These are phyloP conservation scores for Sprattus sprattus DNA, from an alignment of 2,113 vertebrate species.

Conservation along the genomic window DNA sequence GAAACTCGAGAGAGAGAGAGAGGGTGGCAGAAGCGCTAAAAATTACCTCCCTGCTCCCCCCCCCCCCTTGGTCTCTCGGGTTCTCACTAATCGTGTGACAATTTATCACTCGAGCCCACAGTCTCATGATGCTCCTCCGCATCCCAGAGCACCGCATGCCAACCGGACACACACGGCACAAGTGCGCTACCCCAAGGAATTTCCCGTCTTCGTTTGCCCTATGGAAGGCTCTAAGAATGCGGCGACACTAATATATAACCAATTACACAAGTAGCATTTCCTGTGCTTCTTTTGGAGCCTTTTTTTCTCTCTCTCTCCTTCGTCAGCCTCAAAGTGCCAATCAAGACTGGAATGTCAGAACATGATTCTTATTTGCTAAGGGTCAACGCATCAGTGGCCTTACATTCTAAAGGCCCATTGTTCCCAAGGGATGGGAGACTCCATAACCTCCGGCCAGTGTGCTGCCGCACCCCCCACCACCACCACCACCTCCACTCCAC, in stretches of 20 bases:
- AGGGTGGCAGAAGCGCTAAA: not conserved
- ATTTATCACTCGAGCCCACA: conserved; percentile 19
- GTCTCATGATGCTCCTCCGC: conserved; percentile 12
- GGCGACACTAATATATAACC: conserved; percentile 73
- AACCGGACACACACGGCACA: conserved; percentile 33
- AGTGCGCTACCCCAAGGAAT: conserved; percentile 65
- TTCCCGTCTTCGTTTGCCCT: conserved; percentile 56
- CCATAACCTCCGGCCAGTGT: conserved; percentile 48
- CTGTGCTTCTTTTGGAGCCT: conserved; percentile 72
- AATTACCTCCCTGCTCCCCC: not conserved
- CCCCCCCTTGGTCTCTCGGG: not conserved
- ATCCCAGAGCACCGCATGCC: conserved; percentile 49
- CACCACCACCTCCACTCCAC: conserved; percentile 33
- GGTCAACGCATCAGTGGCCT: conserved; percentile 77
- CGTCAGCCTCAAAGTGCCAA: conserved; percentile 77
- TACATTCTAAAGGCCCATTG: conserved; percentile 77
- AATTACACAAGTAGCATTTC: conserved; percentile 79
- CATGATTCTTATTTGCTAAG: conserved; percentile 79
- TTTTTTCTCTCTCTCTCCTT: conserved; percentile 51
- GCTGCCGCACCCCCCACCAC: conserved; percentile 29
- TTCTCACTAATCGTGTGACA: not conserved
- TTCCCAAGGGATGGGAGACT: conserved; percentile 74
- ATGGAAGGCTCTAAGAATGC: conserved; percentile 62
- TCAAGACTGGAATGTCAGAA: conserved; percentile 78
- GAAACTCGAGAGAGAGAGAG: conserved; percentile 12